A percentile compares a stretch with the other conserved stretches of the same genome.
Evolutionary conservation across 2,113 vertebrate species (phyloP).

Genomic region (Erpornis zantholeuca): DNA sequence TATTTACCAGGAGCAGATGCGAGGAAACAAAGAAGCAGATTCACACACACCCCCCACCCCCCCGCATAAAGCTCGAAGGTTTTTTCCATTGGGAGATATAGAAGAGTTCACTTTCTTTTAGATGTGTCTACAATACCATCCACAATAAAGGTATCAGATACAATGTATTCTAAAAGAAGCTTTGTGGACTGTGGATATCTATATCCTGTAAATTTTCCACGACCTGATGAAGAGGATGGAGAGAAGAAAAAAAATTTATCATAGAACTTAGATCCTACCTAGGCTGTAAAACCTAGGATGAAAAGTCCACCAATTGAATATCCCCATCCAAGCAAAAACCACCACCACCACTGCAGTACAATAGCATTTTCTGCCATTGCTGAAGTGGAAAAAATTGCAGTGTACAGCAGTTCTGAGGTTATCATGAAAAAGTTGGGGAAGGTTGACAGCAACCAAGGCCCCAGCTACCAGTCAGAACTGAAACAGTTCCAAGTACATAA

Average conservation of each 20-base stretch:
- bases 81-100: not conserved
- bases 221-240: not conserved
- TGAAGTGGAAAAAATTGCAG: not conserved
- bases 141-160: not conserved
- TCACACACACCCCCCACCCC: rapidly evolving
- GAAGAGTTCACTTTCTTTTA: not conserved
- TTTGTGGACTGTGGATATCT: not conserved
- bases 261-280: not conserved
- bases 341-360: not conserved
- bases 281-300: not conserved
- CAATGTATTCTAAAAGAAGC: not conserved
- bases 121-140: not conserved
- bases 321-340: not conserved
- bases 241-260: not conserved
- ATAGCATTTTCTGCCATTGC: not conserved
- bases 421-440: not conserved
- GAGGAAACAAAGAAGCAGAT: not conserved
- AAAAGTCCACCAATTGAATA: not conserved
- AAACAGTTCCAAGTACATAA: not conserved
- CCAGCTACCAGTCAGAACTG: not conserved
- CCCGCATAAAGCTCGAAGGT: not conserved
- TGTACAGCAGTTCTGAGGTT: not conserved
- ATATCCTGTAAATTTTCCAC: not conserved
- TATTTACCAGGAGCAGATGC: not conserved
- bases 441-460: not conserved